Percentiles rank a stretch among this genome's conserved stretches.
Evolutionary conservation across 2,888 invertebrate species (phyloP).

Genomic region (Hanleya hanleyi): DNA sequence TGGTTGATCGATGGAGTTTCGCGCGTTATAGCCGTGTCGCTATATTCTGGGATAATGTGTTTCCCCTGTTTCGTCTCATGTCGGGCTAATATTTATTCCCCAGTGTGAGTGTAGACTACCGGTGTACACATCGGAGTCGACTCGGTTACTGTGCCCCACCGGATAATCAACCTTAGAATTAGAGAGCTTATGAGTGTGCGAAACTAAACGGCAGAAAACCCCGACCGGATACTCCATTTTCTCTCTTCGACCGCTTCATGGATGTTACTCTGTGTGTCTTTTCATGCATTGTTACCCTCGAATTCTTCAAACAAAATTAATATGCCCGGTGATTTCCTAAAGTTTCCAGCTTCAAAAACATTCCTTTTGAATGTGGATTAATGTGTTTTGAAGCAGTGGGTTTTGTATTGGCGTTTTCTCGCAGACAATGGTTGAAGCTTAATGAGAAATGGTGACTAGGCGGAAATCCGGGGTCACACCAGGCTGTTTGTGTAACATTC

Average conservation of each 20-base stretch:
- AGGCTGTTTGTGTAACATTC: too few species aligned
- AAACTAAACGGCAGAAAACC: not conserved
- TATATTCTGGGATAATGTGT: not conserved
- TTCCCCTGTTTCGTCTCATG: not conserved
- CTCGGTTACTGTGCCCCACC: not conserved
- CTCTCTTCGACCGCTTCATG: not conserved
- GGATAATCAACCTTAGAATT: not conserved
- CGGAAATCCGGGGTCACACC: too few species aligned
- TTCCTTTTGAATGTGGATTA: too few species aligned
- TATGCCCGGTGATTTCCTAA: not conserved
- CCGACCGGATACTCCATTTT: not conserved
- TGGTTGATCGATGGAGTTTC: not conserved
- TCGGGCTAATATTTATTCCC: slow-evolving; percentile 3
- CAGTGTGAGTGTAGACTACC: not conserved
- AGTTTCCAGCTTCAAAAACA: too few species aligned
- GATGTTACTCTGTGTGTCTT: not conserved
- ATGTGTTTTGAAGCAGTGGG: too few species aligned
- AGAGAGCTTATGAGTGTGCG: not conserved
- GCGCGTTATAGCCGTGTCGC: not conserved
- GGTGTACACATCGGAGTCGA: not conserved
- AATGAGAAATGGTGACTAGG: too few species aligned
- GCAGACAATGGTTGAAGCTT: too few species aligned
- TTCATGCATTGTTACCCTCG: not conserved
- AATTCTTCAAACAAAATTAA: slow-evolving; percentile 6
- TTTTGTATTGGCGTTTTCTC: too few species aligned